Percentiles rank a stretch among this genome's conserved stretches.
These are phyloP conservation scores for Sesia apiformis DNA, from an alignment of 2,888 invertebrate species.

Conservation along the genomic window DNA sequence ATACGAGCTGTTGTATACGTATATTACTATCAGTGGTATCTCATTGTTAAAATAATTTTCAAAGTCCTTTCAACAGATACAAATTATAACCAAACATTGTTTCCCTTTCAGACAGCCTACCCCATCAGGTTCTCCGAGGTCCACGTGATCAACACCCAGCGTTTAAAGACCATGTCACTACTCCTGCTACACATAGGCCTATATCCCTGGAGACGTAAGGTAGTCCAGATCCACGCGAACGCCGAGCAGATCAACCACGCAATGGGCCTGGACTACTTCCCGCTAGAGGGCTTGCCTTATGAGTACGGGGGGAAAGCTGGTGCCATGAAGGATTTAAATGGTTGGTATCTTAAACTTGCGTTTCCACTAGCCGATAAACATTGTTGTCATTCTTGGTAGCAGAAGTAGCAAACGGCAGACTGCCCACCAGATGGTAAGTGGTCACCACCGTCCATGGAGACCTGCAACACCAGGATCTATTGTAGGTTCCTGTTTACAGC, in stretches of 20 bases:
- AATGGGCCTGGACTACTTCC: conserved; percentile 76
- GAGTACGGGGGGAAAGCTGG: conserved; percentile 90
- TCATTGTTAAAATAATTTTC: too few relatives aligned
- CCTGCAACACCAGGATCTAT: too few relatives aligned
- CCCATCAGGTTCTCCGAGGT: conserved; percentile 88
- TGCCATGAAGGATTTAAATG: conserved; percentile 80
- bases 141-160: conserved; percentile 85
- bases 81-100: too few relatives aligned
- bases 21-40: too few relatives aligned
- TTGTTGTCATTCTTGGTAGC: neutral
- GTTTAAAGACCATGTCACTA: conserved; percentile 80
- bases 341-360: conserved; percentile 37
- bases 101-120: conserved; percentile 79
- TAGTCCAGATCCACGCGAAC: conserved; percentile 43
- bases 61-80: too few relatives aligned
- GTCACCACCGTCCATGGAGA: too few relatives aligned
- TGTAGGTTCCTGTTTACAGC: too few relatives aligned
- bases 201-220: conserved; percentile 59
- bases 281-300: conserved; percentile 82
- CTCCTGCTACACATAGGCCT: conserved; percentile 65
- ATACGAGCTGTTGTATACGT: too few relatives aligned
- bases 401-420: too few relatives aligned
- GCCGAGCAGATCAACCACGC: conserved; percentile 43
- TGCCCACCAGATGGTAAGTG: too few relatives aligned
- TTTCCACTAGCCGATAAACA: neutral